Percentiles rank a stretch among this genome's conserved stretches.
Conservation (phyloP, 2,797 vertebrate genomes). For the Coregonus suidteri region DNA sequence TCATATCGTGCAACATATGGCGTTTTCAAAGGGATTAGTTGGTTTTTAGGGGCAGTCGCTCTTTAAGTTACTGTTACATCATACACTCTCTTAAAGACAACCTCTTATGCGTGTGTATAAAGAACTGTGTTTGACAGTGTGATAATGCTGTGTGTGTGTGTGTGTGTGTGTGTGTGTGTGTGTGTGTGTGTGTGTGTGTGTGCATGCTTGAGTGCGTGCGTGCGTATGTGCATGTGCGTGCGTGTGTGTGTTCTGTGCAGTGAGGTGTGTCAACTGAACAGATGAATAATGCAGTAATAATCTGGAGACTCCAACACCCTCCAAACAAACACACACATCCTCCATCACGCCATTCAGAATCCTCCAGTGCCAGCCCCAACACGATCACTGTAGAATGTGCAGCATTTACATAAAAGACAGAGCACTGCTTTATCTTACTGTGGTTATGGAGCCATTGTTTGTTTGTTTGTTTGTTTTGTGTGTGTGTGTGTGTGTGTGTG, state of each 20-base stretch:
- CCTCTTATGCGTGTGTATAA: background rate
- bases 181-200: background rate
- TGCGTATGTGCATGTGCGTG: background rate
- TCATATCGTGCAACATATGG: too few species aligned
- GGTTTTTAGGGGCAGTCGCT: too few species aligned
- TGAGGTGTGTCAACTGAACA: conserved; percentile 1
- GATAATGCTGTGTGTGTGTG: background rate
- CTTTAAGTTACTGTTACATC: background rate
- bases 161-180: background rate
- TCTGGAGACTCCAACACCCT: background rate
- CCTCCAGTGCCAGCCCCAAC: too few species aligned
- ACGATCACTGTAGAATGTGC: too few species aligned
- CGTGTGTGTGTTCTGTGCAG: background rate
- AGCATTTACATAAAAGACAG: too few species aligned
- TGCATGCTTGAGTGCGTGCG: background rate
- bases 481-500: background rate
- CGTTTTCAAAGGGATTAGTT: too few species aligned
- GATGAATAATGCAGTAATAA: background rate
- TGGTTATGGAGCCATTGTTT: background rate
- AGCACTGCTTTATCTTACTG: background rate
- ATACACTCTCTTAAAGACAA: background rate
- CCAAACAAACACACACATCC: background rate
- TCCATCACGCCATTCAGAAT: too few species aligned
- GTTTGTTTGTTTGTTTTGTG: background rate
- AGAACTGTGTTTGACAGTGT: background rate